Conservation (phyloP, 2,113 vertebrate species). For the Albula goreensis region DNA sequence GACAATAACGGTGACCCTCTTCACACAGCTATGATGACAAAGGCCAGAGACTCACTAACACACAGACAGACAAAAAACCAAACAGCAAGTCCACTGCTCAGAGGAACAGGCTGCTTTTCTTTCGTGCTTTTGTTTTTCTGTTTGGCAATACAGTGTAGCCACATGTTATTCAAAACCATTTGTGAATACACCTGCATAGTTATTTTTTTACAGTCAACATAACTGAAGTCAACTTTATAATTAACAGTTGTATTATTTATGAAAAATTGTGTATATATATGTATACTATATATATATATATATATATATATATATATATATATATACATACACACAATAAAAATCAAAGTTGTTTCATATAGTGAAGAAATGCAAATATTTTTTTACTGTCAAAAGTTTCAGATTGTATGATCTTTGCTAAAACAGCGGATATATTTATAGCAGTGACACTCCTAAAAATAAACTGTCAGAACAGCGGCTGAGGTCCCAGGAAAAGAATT, state of each 20-base stretch:
- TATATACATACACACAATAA: not conserved
- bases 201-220: slow-evolving; percentile 5
- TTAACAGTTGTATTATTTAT: slow-evolving; percentile 11
- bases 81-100: not conserved
- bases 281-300: too few relatives aligned
- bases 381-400: slow-evolving; percentile 26
- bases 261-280: slow-evolving; percentile 16
- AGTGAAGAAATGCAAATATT: slow-evolving; percentile 21
- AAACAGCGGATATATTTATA: slow-evolving; percentile 18
- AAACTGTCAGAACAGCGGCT: not conserved
- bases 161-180: not conserved
- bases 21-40: slow-evolving; percentile 11
- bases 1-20: slow-evolving; percentile 59
- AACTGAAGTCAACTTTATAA: not conserved
- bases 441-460: not conserved
- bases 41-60: not conserved
- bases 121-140: slow-evolving; percentile 5
- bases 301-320: too few relatives aligned
- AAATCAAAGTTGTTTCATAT: slow-evolving; percentile 28
- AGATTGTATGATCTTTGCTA: slow-evolving; percentile 21
- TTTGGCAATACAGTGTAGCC: not conserved
- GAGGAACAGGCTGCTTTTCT: slow-evolving; percentile 9
- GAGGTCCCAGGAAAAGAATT: not conserved
- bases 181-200: slow-evolving; percentile 1
- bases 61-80: not conserved